These are phyloP conservation scores for Drosophila insularis DNA, from an alignment of 1,140 invertebrate genomes.

Conservation along the genomic window DNA sequence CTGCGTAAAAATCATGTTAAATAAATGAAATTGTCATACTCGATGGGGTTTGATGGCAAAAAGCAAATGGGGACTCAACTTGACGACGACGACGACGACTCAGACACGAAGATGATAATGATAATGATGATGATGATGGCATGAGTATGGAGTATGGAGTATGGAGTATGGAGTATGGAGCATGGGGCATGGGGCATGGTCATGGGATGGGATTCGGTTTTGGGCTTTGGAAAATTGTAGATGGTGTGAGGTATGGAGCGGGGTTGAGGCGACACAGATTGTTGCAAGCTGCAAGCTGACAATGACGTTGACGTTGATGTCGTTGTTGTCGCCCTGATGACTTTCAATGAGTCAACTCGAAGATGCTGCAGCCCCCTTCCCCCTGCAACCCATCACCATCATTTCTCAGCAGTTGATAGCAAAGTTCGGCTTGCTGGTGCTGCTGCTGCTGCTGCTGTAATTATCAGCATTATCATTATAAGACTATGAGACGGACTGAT, in stretches of 20 bases:
- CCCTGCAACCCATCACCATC: not conserved
- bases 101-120: conserved; percentile 39
- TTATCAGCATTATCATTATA: conserved; percentile 50
- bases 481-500: conserved; percentile 34
- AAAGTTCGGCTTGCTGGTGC: not conserved
- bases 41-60: conserved; percentile 62
- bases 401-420: not conserved
- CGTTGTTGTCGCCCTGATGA: conserved; percentile 66
- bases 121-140: conserved; percentile 25
- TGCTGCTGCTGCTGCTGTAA: conserved; percentile 19
- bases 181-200: not conserved
- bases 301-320: conserved; percentile 66
- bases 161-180: not conserved
- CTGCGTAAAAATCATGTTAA: conserved; percentile 63
- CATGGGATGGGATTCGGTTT: not conserved
- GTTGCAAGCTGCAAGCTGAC: conserved; percentile 55
- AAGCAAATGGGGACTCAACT: conserved; percentile 42
- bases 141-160: not conserved
- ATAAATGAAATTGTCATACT: conserved; percentile 75
- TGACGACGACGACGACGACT: conserved; percentile 33
- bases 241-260: not conserved
- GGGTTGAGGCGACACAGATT: conserved; percentile 15
- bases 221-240: not conserved
- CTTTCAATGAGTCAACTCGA: conserved; percentile 64
- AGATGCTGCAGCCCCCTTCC: not conserved